Conservation (phyloP, 2,888 invertebrate genomes). For the Crioceris asparagi region DNA sequence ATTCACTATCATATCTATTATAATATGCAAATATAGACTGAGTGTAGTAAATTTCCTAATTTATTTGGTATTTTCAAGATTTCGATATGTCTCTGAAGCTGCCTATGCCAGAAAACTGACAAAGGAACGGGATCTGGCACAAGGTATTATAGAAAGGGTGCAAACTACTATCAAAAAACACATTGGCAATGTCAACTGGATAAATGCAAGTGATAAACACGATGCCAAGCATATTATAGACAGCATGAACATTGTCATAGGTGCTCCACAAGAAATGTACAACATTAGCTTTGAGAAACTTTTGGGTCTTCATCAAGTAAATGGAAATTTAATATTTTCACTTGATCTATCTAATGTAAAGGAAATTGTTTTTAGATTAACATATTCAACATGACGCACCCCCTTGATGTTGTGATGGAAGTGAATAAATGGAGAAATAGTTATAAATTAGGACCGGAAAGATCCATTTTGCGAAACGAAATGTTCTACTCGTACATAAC, state of each 20-base stretch:
- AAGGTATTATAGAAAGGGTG: slow-evolving; percentile 20
- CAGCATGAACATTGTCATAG: slow-evolving; percentile 19
- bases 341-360: too few relatives aligned
- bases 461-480: too few relatives aligned
- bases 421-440: too few relatives aligned
- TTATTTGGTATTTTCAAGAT: slow-evolving; percentile 14
- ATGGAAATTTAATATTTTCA: background rate
- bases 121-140: slow-evolving; percentile 14
- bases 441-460: too few relatives aligned
- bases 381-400: too few relatives aligned
- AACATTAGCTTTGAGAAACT: slow-evolving; percentile 18
- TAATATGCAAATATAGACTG: too few relatives aligned
- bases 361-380: too few relatives aligned
- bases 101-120: slow-evolving; percentile 16
- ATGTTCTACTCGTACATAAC: too few relatives aligned
- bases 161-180: slow-evolving; percentile 16
- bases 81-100: slow-evolving; percentile 18
- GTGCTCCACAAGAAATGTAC: slow-evolving; percentile 23
- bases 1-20: too few relatives aligned
- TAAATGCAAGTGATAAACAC: slow-evolving; percentile 19
- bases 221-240: slow-evolving; percentile 17
- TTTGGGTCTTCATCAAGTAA: slow-evolving; percentile 28
- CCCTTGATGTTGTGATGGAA: too few relatives aligned
- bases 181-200: slow-evolving; percentile 19
- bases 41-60: too few relatives aligned